Conservation (phyloP, 2,113 vertebrate genomes). For the Lamprotornis superbus region DNA sequence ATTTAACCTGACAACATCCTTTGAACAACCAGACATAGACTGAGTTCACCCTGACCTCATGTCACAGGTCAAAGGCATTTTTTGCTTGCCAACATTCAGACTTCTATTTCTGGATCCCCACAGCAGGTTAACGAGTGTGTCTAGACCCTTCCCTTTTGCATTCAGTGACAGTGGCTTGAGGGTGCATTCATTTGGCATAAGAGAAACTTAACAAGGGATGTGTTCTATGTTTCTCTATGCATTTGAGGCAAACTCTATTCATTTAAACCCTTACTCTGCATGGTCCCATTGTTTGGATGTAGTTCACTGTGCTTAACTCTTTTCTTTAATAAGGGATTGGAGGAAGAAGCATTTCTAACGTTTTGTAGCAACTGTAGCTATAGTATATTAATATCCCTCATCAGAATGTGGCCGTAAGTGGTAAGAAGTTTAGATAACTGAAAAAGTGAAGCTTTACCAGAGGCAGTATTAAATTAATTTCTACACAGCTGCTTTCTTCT, state of each 20-base stretch:
- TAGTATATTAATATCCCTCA: not conserved
- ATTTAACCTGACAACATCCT: not conserved
- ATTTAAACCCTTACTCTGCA: not conserved
- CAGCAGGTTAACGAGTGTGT: not conserved
- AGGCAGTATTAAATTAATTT: conserved; percentile 45
- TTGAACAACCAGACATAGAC: not conserved
- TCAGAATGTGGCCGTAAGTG: not conserved
- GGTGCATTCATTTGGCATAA: not conserved
- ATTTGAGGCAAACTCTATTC: not conserved
- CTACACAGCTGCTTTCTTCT: conserved; percentile 30
- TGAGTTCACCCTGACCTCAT: not conserved
- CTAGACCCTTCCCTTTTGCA: not conserved
- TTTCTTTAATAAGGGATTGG: not conserved
- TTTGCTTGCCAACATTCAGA: not conserved
- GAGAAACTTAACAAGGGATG: not conserved
- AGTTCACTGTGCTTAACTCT: not conserved
- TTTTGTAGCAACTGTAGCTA: not conserved
- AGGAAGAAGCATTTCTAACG: not conserved
- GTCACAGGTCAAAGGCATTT: not conserved
- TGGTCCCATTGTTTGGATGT: not conserved
- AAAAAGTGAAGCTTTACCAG: conserved; percentile 47
- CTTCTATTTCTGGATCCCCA: not conserved
- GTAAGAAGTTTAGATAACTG: conserved; percentile 21
- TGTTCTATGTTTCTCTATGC: not conserved
- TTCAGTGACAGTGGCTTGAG: not conserved